Evolutionary conservation across 2,888 invertebrate species (phyloP), one percentile per base, ranked within the genome.

Genomic region (Teinopalpus imperialis): DNA sequence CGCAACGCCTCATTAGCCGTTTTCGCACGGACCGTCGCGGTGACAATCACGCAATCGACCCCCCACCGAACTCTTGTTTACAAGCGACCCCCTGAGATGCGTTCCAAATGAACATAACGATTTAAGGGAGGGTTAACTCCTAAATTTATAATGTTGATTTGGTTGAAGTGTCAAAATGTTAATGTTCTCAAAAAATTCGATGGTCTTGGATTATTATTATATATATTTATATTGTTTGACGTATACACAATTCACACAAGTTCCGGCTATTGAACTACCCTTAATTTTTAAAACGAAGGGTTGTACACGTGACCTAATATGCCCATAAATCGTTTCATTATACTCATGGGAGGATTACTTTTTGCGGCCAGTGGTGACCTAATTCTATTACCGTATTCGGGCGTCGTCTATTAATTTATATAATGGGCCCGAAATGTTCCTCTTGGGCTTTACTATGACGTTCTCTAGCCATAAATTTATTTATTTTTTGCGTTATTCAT

Each of bases 21-120:
- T 62, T 59, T 59, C 59, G 52, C 54, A 56, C 54, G 58, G 48
- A 49, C 32, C 47, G 49, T 40, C 30, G 40, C 45, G 29, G 34
- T 41, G 42, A 86, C 85, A 86, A 86, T 79, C 59, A 69, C 29
- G 56, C 65, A 78, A 86, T 86, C 87, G 81, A 60, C 81, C 78
- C 70, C 86, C 85, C 81, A 77, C 56, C 9, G 76, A 44, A 9
- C 57, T 46, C 52, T 43, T 73, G 71, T 79, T 78, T 75, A 69
- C 77, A 74, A 81, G 75, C 55, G 56, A 61, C 66, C 66, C 72
- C 63, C 61, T 68, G 63, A 63, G 57, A 63, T 52, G 61, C 53
- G 61, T 36, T 36, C 27, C 40, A 50, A 58, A 51, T 53, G 52
- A 45, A 29, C 50, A 43, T 42, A 43, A 35, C 43, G 40, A 51